Conservation (phyloP, 2,888 invertebrate genomes). For the Linhomoeus sp. region DNA sequence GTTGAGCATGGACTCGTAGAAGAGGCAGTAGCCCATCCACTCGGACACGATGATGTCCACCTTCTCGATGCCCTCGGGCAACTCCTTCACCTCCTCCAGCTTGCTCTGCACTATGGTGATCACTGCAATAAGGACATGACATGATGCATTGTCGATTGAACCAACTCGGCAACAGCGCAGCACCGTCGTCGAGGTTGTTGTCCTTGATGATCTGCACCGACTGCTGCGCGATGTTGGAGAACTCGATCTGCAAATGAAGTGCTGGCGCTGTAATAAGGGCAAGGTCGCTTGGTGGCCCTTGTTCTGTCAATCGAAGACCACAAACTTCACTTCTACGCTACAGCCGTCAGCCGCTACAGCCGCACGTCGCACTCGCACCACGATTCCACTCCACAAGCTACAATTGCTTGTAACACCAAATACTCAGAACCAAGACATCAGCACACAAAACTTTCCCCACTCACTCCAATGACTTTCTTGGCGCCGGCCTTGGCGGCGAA, state of each 20-base stretch:
- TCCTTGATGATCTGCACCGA: constrained; percentile 74
- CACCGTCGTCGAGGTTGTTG: constrained; percentile 34
- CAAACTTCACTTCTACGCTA: no score
- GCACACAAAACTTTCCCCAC: no score
- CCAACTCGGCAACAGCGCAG: no score
- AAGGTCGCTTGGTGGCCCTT: no score
- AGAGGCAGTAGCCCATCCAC: constrained; percentile 69
- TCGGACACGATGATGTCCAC: constrained; percentile 71
- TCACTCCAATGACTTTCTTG: constrained; percentile 62
- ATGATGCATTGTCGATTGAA: no score
- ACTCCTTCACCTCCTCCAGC: constrained; percentile 63
- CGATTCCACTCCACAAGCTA: no score
- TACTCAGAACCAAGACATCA: no score
- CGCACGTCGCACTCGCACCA: no score
- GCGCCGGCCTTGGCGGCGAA: constrained; percentile 98
- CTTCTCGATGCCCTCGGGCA: constrained; percentile 64
- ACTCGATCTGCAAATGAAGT: constrained; percentile 67
- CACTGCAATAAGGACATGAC: constrained; percentile 15
- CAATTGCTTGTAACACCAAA: no score
- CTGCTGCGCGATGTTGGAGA: constrained; percentile 93
- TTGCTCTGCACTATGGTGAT: constrained; percentile 39
- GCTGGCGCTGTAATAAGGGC: no score
- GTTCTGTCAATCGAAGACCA: no score
- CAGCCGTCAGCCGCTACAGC: no score
- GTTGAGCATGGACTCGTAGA: constrained; percentile 98